These are phyloP conservation scores for Pachydiplax longipennis DNA, from an alignment of 2,888 invertebrate species.

Conservation along the genomic window DNA sequence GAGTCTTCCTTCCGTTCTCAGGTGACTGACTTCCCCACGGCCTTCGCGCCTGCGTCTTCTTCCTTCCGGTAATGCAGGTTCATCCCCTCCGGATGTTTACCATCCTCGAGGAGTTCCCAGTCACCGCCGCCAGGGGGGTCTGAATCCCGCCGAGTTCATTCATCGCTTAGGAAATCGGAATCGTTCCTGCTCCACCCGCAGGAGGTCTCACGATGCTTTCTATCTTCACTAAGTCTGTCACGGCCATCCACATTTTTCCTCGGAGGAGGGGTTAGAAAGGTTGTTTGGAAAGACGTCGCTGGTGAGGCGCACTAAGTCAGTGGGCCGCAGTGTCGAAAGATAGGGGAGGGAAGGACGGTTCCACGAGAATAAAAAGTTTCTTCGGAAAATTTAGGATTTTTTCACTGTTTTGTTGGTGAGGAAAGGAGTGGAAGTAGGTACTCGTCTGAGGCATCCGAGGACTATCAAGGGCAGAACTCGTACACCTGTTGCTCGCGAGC, in stretches of 20 bases:
- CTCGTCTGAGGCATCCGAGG: neutral
- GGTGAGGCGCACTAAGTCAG: neutral
- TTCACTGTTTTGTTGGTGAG: neutral
- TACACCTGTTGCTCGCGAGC: neutral
- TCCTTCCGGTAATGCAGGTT: neutral
- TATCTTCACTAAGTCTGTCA: slow-evolving; percentile 28
- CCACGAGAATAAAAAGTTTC: no score
- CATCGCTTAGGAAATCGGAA: slow-evolving; percentile 1
- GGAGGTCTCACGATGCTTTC: slow-evolving; percentile 30
- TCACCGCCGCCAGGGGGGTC: neutral
- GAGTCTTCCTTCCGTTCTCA: neutral
- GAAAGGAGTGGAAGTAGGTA: no score
- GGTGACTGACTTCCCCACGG: neutral
- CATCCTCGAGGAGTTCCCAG: neutral
- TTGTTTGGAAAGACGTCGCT: slow-evolving; percentile 18
- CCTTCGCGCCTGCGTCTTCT: neutral
- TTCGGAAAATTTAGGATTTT: neutral
- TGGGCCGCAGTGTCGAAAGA: slow-evolving; percentile 1
- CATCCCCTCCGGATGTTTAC: neutral
- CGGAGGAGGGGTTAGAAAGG: neutral
- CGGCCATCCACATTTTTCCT: slow-evolving; percentile 35
- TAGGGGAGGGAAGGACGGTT: neutral
- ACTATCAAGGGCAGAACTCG: neutral
- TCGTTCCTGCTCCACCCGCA: slow-evolving; percentile 12
- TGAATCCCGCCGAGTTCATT: neutral